Conservation (phyloP, 2,888 invertebrate genomes). For the Lasiommata megera region DNA sequence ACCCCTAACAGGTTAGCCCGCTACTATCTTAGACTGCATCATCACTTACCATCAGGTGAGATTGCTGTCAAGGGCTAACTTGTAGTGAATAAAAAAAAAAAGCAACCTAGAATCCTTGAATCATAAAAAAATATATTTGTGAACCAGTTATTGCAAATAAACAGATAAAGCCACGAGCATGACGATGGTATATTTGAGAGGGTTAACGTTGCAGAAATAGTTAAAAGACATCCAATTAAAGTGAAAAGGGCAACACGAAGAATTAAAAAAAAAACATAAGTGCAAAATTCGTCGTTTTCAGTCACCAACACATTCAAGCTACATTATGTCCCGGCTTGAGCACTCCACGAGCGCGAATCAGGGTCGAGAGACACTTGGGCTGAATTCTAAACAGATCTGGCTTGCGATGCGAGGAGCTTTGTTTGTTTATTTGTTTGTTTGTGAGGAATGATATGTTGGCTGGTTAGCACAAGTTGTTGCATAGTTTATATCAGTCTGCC, state of each 20-base stretch:
- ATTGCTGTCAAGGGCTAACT: no score
- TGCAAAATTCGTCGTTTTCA: neutral
- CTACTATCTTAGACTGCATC: no score
- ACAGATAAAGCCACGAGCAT: no score
- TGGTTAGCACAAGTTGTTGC: neutral
- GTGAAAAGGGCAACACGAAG: neutral
- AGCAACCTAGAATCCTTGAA: no score
- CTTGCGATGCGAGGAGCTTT: neutral
- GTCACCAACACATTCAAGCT: neutral
- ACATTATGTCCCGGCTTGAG: slow-evolving; percentile 3
- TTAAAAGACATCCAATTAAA: neutral
- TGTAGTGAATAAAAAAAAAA: no score
- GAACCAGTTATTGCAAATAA: no score
- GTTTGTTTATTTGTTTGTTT: slow-evolving; percentile 9
- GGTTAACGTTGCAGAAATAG: neutral
- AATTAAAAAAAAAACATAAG: neutral
- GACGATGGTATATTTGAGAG: no score
- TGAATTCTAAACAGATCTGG: slow-evolving; percentile 11
- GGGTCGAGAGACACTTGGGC: slow-evolving; percentile 12
- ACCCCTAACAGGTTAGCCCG: no score
- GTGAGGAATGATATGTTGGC: neutral
- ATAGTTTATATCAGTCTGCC: no score
- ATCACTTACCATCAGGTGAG: no score
- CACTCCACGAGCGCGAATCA: slow-evolving; percentile 2
- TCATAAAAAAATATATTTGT: no score